phyloP scores from a whole-genome alignment of 2,797 vertebrate species.

The Craterocephalus amniculus region DNA sequence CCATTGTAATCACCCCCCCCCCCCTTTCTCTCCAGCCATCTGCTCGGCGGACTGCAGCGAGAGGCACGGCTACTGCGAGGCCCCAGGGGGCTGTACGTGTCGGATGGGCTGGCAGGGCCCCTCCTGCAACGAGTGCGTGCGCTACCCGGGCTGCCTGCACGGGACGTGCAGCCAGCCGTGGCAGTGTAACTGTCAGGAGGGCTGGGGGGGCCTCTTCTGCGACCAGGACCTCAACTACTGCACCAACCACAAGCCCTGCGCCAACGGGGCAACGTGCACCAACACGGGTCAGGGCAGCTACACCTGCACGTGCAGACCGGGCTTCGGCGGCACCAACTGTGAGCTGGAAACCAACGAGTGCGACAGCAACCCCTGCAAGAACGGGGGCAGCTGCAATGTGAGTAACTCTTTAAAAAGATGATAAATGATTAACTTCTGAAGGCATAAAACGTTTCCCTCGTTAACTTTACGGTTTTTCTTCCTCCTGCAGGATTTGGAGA shows the following conservation, averaged over 20 bases:
- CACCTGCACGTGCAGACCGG: slow-evolving; percentile 86
- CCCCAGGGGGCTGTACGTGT: slow-evolving; percentile 85
- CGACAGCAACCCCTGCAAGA: slow-evolving; percentile 92
- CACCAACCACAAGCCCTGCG: slow-evolving; percentile 88
- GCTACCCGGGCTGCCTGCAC: slow-evolving; percentile 87
- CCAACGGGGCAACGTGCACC: slow-evolving; percentile 86
- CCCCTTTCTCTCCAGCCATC: slow-evolving; percentile 67
- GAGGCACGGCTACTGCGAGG: slow-evolving; percentile 89
- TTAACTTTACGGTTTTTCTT: background rate
- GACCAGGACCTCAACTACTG: slow-evolving; percentile 92
- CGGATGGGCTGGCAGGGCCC: slow-evolving; percentile 91
- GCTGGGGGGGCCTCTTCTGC: slow-evolving; percentile 90
- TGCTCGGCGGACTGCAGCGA: slow-evolving; percentile 89
- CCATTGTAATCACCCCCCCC: slow-evolving; percentile 74
- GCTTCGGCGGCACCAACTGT: slow-evolving; percentile 85
- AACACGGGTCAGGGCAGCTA: slow-evolving; percentile 90
- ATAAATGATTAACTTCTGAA: no score
- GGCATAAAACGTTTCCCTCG: no score
- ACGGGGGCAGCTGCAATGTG: slow-evolving; percentile 93
- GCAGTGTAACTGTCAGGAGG: slow-evolving; percentile 88
- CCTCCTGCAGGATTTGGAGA: slow-evolving; percentile 83
- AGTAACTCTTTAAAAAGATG: slow-evolving; percentile 58
- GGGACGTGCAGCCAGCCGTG: slow-evolving; percentile 87
- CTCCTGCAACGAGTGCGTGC: slow-evolving; percentile 85
- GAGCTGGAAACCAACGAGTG: slow-evolving; percentile 89